Base-by-base conservation (phyloP, 2,888 invertebrate genomes). In the Sycophila texana region DNA sequence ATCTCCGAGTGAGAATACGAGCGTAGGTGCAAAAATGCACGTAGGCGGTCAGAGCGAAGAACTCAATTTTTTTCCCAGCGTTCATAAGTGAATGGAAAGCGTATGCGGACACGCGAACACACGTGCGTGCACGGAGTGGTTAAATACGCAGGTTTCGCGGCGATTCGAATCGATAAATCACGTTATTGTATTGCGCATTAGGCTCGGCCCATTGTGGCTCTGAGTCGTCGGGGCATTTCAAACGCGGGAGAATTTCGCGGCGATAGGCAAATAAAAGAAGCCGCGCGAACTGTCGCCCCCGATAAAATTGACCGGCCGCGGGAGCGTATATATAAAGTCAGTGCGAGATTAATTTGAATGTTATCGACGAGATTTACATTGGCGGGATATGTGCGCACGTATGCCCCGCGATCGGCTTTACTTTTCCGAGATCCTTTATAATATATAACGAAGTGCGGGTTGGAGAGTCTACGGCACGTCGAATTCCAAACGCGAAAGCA, bases 291-390 rank as follows among this genome's bases (percentile, higher is more conserved):
- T 55, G 63, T 65, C 63, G 39, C 39, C n/a, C 18, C 18, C 63
- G 67, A 73, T 53, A 58, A 67, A 68, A 68, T 61, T 49, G 49
- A 18, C 30, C 16, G 60, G 14, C 61, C 61, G 61, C 30, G 18
- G 57, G 60, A 70, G 67, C 12, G 61, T 3, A 26, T n/a, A 26
- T 58, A 77, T 77, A 58, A 72, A 77, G 71, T 77, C 51, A 26
- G 65, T 26, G 68, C 57, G 68, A 77, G 77, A 80, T 80, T 80
- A 80, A 80, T 80, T 80, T 77, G 73, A 77, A 77, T 77, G 80
- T 71, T 80, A 80, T 80, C 80, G 77, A 53, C 65, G 73, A 80
- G 80, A 80, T 80, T 80, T 77, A 77, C 74, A 71, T 12, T 57
- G 49, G 55, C n/a, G 10, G 10, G 20, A 4, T 39, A 39, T 39